A percentile compares a stretch with the other conserved stretches of the same genome.
Evolutionary conservation across 2,888 invertebrate species (phyloP).

Genomic region (Apamea crenata): DNA sequence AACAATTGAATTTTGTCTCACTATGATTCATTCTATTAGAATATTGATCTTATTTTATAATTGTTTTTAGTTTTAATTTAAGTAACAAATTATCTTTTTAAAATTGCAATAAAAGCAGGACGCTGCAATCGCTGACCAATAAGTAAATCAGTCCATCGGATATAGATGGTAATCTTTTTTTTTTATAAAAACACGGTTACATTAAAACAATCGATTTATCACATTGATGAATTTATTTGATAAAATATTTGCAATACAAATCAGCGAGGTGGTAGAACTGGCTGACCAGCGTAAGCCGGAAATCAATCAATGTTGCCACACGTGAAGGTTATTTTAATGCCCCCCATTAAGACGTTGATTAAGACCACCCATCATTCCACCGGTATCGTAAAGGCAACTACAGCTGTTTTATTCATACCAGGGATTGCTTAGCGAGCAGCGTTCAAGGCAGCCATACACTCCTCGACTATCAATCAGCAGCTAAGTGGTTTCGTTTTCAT

Average conservation of each 20-base stretch:
- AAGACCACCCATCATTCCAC: constrained; percentile 50
- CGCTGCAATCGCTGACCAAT: constrained; percentile 15
- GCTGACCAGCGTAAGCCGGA: background rate
- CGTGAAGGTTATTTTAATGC: background rate
- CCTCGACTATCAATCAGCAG: constrained; percentile 36
- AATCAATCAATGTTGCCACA: background rate
- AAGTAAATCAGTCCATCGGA: constrained; percentile 28
- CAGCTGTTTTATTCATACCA: constrained; percentile 50
- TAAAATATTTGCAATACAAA: constrained; percentile 20
- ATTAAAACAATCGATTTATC: constrained; percentile 36
- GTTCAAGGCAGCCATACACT: constrained; percentile 22
- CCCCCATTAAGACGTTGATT: background rate
- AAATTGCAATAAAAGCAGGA: background rate
- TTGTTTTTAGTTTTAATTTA: background rate
- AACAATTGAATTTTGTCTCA: background rate
- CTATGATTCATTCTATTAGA: background rate
- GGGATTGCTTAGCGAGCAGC: constrained; percentile 17
- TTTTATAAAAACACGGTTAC: constrained; percentile 33
- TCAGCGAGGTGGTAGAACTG: background rate
- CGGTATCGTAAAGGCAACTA: constrained; percentile 20
- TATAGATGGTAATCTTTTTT: constrained; percentile 21
- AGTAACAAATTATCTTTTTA: background rate
- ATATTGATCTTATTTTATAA: background rate
- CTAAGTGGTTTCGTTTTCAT: constrained; percentile 19
- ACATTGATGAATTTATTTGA: constrained; percentile 32